Evolutionary conservation across 2,888 invertebrate species (phyloP).

Genomic region (Oxyscelio sp.): DNA sequence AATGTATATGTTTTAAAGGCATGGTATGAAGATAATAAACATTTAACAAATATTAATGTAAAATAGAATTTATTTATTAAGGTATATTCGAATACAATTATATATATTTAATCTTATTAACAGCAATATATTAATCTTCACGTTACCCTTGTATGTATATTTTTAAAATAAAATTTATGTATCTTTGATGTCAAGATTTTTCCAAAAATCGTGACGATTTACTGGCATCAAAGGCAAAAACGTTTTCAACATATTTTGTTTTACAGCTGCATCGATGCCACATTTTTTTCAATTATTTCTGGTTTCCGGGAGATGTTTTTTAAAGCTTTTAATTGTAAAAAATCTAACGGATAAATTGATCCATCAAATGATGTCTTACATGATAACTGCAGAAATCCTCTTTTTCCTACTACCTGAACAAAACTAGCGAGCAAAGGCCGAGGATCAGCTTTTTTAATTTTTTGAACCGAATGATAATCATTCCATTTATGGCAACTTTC

Average conservation of each 20-base stretch:
- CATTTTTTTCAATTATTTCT: constrained; percentile 10
- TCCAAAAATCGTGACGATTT: constrained; percentile 43
- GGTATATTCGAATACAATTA: neutral
- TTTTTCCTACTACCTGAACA: constrained; percentile 12
- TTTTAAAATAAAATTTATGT: neutral
- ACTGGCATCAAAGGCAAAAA: constrained; percentile 32
- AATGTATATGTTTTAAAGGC: neutral
- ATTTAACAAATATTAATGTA: neutral
- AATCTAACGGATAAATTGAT: constrained; percentile 8
- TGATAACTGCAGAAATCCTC: constrained; percentile 13
- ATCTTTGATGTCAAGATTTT: neutral
- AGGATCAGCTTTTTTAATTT: constrained; percentile 19
- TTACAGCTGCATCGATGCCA: neutral
- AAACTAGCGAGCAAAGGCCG: constrained; percentile 9
- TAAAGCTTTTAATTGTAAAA: constrained; percentile 20
- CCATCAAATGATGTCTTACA: constrained; percentile 33
- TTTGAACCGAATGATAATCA: constrained; percentile 30
- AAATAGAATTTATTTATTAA: neutral
- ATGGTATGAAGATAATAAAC: neutral
- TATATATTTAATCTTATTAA: neutral
- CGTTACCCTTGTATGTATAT: neutral
- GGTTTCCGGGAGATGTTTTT: constrained; percentile 13
- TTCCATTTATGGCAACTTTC: constrained; percentile 25
- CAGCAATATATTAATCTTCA: neutral
- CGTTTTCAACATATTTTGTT: constrained; percentile 19